phyloP scores from a whole-genome alignment of 2,888 invertebrate species.

The Allacma fusca region DNA sequence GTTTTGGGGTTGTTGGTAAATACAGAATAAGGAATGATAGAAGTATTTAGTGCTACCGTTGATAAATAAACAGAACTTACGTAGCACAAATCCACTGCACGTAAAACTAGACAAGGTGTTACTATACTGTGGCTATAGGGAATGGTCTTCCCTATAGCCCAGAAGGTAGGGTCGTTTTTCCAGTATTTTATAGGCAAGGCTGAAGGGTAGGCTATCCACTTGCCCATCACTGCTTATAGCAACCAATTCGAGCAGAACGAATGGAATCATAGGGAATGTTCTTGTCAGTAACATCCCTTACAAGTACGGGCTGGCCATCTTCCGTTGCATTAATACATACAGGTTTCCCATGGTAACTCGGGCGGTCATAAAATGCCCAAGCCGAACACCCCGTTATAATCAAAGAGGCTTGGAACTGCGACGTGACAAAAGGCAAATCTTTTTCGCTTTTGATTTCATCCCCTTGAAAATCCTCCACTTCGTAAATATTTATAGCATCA shows the following conservation, averaged over 20 bases:
- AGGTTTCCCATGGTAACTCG: not conserved
- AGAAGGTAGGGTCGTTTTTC: too few relatives aligned
- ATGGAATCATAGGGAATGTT: not conserved
- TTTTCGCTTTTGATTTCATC: slow-evolving; percentile 44
- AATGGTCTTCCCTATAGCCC: too few relatives aligned
- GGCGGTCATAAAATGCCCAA: not conserved
- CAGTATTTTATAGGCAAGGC: too few relatives aligned
- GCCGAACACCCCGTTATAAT: not conserved
- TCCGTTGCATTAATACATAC: not conserved
- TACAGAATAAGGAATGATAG: too few relatives aligned
- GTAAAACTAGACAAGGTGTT: too few relatives aligned
- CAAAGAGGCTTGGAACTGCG: not conserved
- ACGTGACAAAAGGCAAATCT: slow-evolving; percentile 23
- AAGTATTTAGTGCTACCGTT: too few relatives aligned
- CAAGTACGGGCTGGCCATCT: not conserved
- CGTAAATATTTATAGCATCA: slow-evolving; percentile 48
- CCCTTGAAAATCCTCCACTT: slow-evolving; percentile 51
- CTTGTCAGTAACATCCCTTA: not conserved
- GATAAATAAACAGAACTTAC: too few relatives aligned
- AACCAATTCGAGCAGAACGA: not conserved
- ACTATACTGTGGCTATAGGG: too few relatives aligned
- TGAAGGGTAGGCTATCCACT: too few relatives aligned
- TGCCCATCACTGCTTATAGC: not conserved
- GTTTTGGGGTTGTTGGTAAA: too few relatives aligned
- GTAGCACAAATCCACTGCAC: too few relatives aligned